phyloP scores from a whole-genome alignment of 23 tunicate genomes.

The Trididemnum miniatum region DNA sequence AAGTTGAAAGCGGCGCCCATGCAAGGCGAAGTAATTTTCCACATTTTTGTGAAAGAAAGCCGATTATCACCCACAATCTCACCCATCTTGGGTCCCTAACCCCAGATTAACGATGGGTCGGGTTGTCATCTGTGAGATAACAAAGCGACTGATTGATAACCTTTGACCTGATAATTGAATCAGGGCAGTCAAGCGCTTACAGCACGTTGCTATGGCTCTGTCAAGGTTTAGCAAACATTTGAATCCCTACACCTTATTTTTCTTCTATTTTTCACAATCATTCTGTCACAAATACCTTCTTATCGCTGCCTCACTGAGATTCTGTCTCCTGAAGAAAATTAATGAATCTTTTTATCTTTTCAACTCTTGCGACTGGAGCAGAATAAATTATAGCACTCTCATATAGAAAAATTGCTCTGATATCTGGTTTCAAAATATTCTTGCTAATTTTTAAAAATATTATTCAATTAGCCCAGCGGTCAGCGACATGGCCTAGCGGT shows the following conservation, averaged over 20 bases:
- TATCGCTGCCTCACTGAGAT: no score
- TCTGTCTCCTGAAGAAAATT: no score
- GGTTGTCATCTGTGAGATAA: conserved; percentile 22
- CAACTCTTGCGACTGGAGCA: no score
- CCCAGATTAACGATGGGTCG: conserved; percentile 16
- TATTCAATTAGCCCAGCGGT: no score
- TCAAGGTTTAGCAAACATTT: background rate
- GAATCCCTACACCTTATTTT: background rate
- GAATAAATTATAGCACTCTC: no score
- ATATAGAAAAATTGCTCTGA: no score
- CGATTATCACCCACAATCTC: conserved; percentile 3
- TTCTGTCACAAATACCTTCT: background rate
- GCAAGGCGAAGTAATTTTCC: conserved; percentile 18
- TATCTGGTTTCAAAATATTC: no score
- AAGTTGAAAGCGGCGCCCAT: conserved; percentile 30
- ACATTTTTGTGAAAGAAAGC: conserved; percentile 16
- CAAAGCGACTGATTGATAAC: conserved; percentile 34
- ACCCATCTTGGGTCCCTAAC: background rate
- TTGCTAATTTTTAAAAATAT: no score
- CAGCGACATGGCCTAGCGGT: no score
- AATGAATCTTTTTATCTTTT: no score
- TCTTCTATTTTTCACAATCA: background rate
- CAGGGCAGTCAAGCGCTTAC: conserved; percentile 20
- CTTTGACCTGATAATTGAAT: conserved; percentile 37
- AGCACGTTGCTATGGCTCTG: conserved; percentile 8